A percentile compares a stretch with the other conserved stretches of the same genome.
phyloP scores from a whole-genome alignment of 2,888 invertebrate genomes.

The Ormyrus labotus region DNA sequence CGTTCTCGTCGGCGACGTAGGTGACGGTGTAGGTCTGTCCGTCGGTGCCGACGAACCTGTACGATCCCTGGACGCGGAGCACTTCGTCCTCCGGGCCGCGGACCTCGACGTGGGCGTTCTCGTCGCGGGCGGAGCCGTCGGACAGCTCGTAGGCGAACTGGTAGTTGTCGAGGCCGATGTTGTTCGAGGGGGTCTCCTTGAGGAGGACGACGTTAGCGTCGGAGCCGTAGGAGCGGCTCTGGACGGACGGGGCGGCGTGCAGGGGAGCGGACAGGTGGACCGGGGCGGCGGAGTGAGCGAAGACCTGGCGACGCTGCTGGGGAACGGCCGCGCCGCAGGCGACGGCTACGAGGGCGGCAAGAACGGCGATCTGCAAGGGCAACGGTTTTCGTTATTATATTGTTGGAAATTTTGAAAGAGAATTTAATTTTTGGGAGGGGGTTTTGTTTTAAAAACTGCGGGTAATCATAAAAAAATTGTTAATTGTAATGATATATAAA shows the following conservation, averaged over 20 bases:
- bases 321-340: background rate
- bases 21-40: constrained; percentile 61
- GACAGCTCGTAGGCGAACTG: constrained; percentile 34
- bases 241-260: background rate
- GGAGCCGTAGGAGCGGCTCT: background rate
- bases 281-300: too few species aligned
- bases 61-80: constrained; percentile 65
- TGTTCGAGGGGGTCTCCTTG: constrained; percentile 35
- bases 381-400: too few species aligned
- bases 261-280: background rate
- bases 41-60: constrained; percentile 62
- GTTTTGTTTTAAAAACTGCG: too few species aligned
- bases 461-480: too few species aligned
- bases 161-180: constrained; percentile 49
- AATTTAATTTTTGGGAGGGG: too few species aligned
- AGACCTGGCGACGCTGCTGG: too few species aligned
- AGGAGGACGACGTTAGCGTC: background rate
- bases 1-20: constrained; percentile 66
- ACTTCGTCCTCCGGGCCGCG: constrained; percentile 28
- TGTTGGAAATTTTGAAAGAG: too few species aligned
- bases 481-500: too few species aligned
- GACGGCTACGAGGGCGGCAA: constrained; percentile 13
- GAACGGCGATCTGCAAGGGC: constrained; percentile 10
- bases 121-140: constrained; percentile 43
- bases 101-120: constrained; percentile 36